phyloP scores from a whole-genome alignment of 2,888 invertebrate species.

The Sepiola atlantica region DNA sequence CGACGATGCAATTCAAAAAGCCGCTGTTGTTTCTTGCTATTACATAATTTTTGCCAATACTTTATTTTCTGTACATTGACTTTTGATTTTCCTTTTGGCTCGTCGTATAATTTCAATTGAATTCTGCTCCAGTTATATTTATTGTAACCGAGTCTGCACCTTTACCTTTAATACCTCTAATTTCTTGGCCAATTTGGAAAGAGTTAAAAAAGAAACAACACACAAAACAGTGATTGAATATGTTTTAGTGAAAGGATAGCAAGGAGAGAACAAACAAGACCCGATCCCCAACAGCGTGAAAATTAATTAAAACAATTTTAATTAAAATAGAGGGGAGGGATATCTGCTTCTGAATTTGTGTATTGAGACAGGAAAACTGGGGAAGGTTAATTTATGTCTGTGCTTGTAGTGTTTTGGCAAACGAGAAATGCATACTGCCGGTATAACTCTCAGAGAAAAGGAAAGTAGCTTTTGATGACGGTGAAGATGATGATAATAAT shows the following conservation, averaged over 20 bases:
- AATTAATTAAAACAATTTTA: slow-evolving; percentile 3
- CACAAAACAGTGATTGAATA: neutral
- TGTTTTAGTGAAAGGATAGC: neutral
- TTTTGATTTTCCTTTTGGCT: too few species aligned
- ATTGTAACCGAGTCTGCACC: too few species aligned
- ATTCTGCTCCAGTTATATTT: too few species aligned
- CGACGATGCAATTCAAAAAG: too few species aligned
- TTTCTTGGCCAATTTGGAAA: too few species aligned
- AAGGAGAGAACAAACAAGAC: neutral
- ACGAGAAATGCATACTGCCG: neutral
- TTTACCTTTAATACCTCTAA: too few species aligned
- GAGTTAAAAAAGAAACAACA: too few species aligned
- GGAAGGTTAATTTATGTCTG: neutral
- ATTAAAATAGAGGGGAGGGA: neutral
- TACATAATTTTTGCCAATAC: too few species aligned
- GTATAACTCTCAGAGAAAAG: neutral
- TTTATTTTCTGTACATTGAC: too few species aligned
- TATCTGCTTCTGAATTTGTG: neutral
- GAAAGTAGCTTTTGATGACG: neutral
- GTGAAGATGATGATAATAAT: too few species aligned
- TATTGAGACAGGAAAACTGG: neutral
- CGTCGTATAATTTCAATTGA: too few species aligned
- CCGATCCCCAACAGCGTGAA: neutral
- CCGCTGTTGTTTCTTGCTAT: too few species aligned
- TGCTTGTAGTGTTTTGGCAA: neutral